A percentile compares a stretch with the other conserved stretches of the same genome.
These are phyloP conservation scores for Ibycter americanus DNA, from an alignment of 2,797 vertebrate genomes.

Conservation along the genomic window DNA sequence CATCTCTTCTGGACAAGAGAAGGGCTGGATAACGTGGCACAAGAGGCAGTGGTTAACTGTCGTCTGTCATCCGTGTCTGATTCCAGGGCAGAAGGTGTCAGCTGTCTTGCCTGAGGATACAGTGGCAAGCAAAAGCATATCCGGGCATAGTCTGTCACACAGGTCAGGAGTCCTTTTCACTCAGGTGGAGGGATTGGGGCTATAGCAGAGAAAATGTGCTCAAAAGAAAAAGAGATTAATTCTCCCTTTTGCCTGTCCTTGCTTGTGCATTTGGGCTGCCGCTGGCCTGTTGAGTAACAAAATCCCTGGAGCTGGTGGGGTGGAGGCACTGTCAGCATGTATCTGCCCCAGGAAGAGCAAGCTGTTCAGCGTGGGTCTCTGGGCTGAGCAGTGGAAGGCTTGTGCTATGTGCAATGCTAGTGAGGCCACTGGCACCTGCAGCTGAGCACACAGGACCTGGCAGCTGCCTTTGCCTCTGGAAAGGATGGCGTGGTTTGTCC, in stretches of 20 bases:
- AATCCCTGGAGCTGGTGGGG: not conserved
- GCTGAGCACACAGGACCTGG: not conserved
- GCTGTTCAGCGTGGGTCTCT: not conserved
- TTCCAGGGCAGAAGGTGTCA: not conserved
- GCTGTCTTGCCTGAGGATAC: not conserved
- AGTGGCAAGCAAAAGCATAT: not conserved
- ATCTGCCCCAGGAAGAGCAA: not conserved
- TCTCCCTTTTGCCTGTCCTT: not conserved
- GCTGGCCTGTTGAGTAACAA: not conserved
- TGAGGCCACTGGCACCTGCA: not conserved
- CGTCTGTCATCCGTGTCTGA: not conserved
- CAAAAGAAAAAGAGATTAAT: not conserved
- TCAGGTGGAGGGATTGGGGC: not conserved
- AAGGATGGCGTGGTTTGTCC: not conserved
- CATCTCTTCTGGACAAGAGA: not conserved
- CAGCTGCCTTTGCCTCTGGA: not conserved
- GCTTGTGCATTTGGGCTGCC: not conserved
- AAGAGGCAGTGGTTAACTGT: not conserved
- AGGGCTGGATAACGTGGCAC: not conserved
- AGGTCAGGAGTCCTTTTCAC: not conserved
- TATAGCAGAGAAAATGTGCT: accelerated
- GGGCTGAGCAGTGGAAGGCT: not conserved
- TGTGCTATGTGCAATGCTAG: not conserved
- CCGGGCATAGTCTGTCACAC: not conserved
- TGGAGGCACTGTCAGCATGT: accelerated